These are phyloP conservation scores for Ia io DNA, from an alignment of 2,113 vertebrate genomes.

Conservation along the genomic window DNA sequence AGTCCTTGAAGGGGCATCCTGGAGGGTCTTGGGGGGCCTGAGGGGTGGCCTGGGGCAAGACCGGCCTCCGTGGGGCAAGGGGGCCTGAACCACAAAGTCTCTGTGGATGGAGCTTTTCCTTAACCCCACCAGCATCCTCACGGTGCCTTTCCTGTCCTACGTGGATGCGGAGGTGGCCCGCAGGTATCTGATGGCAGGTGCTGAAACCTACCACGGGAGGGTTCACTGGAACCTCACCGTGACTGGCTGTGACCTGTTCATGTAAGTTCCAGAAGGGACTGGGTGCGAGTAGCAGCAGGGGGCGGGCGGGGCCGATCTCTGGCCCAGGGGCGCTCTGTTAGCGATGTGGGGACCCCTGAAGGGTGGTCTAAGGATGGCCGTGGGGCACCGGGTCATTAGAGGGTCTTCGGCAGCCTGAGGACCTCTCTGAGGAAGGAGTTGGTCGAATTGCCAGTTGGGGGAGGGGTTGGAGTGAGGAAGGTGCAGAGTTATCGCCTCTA, in stretches of 20 bases:
- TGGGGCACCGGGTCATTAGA: neutral
- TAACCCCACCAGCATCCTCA: neutral
- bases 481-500: neutral
- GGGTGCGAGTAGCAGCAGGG: neutral
- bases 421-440: neutral
- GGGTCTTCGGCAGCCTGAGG: neutral
- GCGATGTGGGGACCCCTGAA: neutral
- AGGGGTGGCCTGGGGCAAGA: accelerated
- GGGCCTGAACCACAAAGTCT: accelerated
- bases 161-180: neutral
- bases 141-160: neutral
- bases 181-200: neutral
- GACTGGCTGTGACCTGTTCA: neutral
- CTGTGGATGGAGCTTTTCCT: neutral
- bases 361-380: neutral
- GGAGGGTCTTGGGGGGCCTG: neutral
- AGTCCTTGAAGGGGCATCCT: neutral
- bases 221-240: neutral
- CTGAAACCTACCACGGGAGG: neutral
- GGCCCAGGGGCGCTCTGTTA: accelerated
- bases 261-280: neutral
- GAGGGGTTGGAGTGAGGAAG: neutral
- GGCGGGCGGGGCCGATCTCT: neutral
- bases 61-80: no score
- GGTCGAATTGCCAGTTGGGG: neutral